Conservation (phyloP, 1,140 invertebrate species). For the Lordiphosa collinella region DNA sequence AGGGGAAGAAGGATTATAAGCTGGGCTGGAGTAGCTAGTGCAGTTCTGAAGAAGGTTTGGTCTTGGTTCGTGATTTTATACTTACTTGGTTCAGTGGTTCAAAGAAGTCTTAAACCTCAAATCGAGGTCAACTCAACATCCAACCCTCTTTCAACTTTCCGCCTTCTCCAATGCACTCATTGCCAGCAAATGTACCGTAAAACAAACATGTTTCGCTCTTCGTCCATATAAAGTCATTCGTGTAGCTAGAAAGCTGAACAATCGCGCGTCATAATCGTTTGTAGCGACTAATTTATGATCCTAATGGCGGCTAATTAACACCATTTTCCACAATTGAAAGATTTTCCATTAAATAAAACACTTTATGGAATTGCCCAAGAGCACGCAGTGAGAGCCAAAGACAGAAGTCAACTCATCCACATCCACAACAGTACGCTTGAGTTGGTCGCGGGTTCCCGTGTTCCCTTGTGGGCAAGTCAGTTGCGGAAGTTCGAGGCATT, state of each 20-base stretch:
- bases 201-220: conserved; percentile 41
- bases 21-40: neutral
- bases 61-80: too few species aligned
- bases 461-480: conserved; percentile 46
- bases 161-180: conserved; percentile 37
- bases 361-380: conserved; percentile 73
- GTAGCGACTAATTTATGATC: conserved; percentile 77
- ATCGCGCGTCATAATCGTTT: conserved; percentile 75
- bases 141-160: conserved; percentile 29
- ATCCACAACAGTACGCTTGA: conserved; percentile 46
- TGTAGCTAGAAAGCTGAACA: conserved; percentile 26
- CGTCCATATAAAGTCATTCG: conserved; percentile 5
- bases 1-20: neutral
- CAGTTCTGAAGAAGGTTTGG: too few species aligned
- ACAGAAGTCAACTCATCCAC: conserved; percentile 53
- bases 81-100: too few species aligned
- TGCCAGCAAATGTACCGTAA: conserved; percentile 74
- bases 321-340: conserved; percentile 77
- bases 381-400: conserved; percentile 45
- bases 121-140: too few species aligned
- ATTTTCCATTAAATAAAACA: conserved; percentile 78
- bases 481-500: conserved; percentile 50
- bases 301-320: conserved; percentile 77
- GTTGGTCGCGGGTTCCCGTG: conserved; percentile 15
- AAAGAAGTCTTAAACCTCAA: too few species aligned